Evolutionary conservation across 1,140 invertebrate species (phyloP).

Genomic region (Anthonomus grandis): DNA sequence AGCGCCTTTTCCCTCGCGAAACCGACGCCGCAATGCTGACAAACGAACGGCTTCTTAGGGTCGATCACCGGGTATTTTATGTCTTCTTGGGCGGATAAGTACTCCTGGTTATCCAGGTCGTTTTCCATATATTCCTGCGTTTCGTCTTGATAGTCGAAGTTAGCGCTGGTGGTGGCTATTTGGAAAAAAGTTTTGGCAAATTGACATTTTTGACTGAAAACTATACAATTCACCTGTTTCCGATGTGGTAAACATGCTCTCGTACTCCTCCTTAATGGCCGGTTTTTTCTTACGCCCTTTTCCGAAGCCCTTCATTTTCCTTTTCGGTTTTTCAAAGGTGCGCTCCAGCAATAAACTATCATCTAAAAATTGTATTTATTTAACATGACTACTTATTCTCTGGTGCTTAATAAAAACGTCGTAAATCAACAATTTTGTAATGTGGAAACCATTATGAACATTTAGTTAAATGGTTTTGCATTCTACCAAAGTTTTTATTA

Average conservation of each 20-base stretch:
- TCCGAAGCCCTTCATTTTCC: constrained; percentile 29
- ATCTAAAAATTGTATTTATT: no score
- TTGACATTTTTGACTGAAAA: neutral
- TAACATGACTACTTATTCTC: no score
- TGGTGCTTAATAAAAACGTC: no score
- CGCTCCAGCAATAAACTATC: no score
- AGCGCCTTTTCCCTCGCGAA: constrained; percentile 78
- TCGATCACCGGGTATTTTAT: constrained; percentile 62
- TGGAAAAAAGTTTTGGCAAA: neutral
- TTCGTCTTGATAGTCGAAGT: constrained; percentile 6
- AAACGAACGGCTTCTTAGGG: constrained; percentile 73
- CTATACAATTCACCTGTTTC: constrained; percentile 7
- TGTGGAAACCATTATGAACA: no score
- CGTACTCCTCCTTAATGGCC: constrained; percentile 40
- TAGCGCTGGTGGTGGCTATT: constrained; percentile 11
- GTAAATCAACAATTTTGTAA: no score
- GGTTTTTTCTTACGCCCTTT: constrained; percentile 28
- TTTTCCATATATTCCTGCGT: constrained; percentile 48
- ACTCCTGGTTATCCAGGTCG: constrained; percentile 46
- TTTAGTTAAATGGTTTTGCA: no score
- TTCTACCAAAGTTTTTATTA: no score
- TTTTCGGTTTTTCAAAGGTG: constrained; percentile 13
- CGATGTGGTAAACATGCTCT: constrained; percentile 19
- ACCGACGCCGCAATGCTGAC: constrained; percentile 72
- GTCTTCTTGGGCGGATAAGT: constrained; percentile 18